phyloP scores from a whole-genome alignment of 2,888 invertebrate species.

The Meliscaeva auricollis region DNA sequence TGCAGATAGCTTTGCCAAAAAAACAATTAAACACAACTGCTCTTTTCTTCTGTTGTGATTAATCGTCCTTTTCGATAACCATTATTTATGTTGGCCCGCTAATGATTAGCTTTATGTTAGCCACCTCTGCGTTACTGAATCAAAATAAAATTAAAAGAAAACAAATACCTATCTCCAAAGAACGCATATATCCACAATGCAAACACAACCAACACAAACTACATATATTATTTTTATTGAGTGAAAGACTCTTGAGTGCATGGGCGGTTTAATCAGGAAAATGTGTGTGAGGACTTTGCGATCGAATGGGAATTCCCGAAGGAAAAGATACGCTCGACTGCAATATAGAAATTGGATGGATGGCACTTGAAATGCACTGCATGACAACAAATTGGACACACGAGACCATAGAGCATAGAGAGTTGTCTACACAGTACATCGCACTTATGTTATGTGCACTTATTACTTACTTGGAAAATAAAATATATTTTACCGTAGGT shows the following conservation, averaged over 20 bases:
- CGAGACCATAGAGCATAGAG: slow-evolving; percentile 14
- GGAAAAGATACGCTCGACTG: slow-evolving; percentile 42
- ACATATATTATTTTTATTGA: too few species aligned
- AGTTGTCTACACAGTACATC: not conserved
- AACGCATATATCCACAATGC: too few species aligned
- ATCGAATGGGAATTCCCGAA: slow-evolving; percentile 38
- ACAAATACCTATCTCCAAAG: too few species aligned
- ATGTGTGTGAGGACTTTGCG: slow-evolving; percentile 9
- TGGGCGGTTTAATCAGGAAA: slow-evolving; percentile 40
- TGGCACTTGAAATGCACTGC: slow-evolving; percentile 18
- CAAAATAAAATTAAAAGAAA: too few species aligned
- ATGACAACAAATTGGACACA: slow-evolving; percentile 13
- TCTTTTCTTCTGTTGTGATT: too few species aligned
- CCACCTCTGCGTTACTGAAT: too few species aligned
- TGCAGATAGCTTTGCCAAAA: too few species aligned
- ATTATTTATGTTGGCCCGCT: too few species aligned
- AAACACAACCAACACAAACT: too few species aligned
- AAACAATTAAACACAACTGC: too few species aligned
- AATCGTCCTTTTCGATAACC: too few species aligned
- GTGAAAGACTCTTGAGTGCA: not conserved
- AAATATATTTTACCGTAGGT: slow-evolving; percentile 64
- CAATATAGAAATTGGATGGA: slow-evolving; percentile 40
- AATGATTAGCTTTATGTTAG: too few species aligned
- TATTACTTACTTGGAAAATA: slow-evolving; percentile 57
- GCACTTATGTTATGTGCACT: slow-evolving; percentile 32